Evolutionary conservation across 2,797 vertebrate genomes (phyloP).

Genomic region (Brachyalestes nurse): DNA sequence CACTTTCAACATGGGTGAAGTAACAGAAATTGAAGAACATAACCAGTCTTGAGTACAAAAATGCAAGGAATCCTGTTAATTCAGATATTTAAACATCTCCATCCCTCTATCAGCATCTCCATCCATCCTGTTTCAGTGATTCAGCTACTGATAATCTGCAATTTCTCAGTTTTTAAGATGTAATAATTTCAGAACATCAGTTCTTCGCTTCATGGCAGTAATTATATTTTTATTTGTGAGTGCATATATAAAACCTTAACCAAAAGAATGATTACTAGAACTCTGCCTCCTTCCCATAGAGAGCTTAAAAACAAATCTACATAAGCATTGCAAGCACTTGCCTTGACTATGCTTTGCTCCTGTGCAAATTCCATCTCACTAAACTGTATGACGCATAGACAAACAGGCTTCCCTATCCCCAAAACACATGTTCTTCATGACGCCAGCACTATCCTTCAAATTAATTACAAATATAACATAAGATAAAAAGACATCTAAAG

Average conservation of each 20-base stretch:
- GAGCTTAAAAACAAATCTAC: slow-evolving; percentile 36
- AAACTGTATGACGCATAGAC: neutral
- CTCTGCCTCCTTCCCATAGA: slow-evolving; percentile 29
- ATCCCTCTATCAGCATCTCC: no score
- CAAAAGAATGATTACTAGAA: slow-evolving; percentile 5
- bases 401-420: slow-evolving; percentile 19
- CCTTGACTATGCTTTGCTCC: slow-evolving; percentile 28
- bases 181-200: neutral
- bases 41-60: neutral
- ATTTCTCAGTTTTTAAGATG: neutral
- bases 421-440: slow-evolving; percentile 3
- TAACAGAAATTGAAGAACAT: no score
- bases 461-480: slow-evolving; percentile 62
- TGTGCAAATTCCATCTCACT: slow-evolving; percentile 16
- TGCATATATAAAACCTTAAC: neutral
- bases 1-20: no score
- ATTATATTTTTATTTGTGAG: neutral
- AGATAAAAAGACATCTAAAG: slow-evolving; percentile 61
- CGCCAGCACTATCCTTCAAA: slow-evolving; percentile 12
- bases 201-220: neutral
- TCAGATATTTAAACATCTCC: no score
- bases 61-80: no score
- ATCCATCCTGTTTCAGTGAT: neutral
- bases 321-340: slow-evolving; percentile 4
- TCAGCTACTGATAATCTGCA: neutral